Evolutionary conservation across 2,797 vertebrate species (phyloP), one percentile per base, ranked within the genome.

Genomic region (Ambastaia sidthimunki): DNA sequence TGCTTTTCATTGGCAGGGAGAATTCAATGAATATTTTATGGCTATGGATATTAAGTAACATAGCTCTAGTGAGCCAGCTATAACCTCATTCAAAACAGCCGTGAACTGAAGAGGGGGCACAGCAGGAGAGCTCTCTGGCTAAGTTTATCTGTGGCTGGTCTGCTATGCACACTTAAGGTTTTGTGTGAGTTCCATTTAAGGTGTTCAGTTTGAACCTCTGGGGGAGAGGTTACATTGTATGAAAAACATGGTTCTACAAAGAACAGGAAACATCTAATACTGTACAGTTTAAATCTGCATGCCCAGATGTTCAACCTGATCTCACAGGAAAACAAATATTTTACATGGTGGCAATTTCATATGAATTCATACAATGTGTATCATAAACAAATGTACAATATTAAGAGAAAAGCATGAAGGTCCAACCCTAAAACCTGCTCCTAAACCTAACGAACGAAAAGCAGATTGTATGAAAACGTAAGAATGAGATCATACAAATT

Each of bases 1-100:
- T 76, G 62, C 74, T 74, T 55, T 82, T 76, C 69, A 81, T 69
- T 76, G 54, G 47, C 19, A 73, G 37, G 63, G 63, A 76, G 72
- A 76, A 68, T 82, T 82, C 76, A 71, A 80, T 80, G 76, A 82
- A 82, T 82, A 80, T 82, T 82, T 85, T 75, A 85, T 69, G 65
- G 80, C 50, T 37, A 66, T 80, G 73, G 76, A 77, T 80, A 80
- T 80, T 76, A 76, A 57, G 59, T 50, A 73, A 82, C 71, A 80
- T 66, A 60, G 60, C 67, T 76, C 31, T 55, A 74, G 59, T 65
- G 68, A 80, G 59, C 23, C 69, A 74, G 57, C 74, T 55, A 65
- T 66, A 72, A 54, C 37, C 21, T 11, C 41, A 52, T 63, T 80
- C 48, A 74, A 65, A 78, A 59, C 23, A 62, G 23, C 59, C 15